phyloP scores from a whole-genome alignment of 2,113 vertebrate species.

The Pollimyrus isidori region DNA sequence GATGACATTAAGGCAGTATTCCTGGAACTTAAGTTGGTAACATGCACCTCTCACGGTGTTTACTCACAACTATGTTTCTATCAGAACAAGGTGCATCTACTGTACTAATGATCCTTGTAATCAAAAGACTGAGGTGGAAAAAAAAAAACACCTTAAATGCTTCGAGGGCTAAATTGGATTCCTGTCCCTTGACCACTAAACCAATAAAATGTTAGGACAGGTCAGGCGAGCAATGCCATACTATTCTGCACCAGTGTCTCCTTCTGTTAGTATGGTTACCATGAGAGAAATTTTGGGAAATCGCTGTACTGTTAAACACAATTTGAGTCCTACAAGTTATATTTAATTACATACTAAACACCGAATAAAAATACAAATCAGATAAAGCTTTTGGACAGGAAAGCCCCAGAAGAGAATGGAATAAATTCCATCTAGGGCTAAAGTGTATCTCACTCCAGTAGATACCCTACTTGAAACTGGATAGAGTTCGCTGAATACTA shows the following conservation, averaged over 20 bases:
- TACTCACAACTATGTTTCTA: not conserved
- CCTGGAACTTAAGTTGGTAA: not conserved
- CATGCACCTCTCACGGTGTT: not conserved
- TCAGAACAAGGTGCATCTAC: constrained; percentile 10
- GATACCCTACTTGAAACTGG: constrained; percentile 25
- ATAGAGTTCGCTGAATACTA: constrained; percentile 31
- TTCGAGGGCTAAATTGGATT: not conserved
- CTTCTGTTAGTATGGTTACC: not conserved
- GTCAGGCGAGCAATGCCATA: not conserved
- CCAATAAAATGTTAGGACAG: not conserved
- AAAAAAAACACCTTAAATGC: not conserved
- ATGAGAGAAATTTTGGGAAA: not conserved
- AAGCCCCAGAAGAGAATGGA: constrained; percentile 14
- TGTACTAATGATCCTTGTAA: constrained; percentile 27
- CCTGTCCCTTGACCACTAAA: not conserved
- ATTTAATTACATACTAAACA: constrained; percentile 32
- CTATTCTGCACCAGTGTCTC: not conserved
- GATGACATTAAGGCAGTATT: not conserved
- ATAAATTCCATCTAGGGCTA: constrained; percentile 7
- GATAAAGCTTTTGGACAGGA: constrained; percentile 22
- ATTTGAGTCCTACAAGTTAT: not conserved
- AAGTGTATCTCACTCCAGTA: constrained; percentile 22
- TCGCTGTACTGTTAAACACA: not conserved
- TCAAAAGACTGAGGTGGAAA: not conserved
- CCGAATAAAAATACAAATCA: constrained; percentile 29